Conservation (phyloP, 1,140 invertebrate species). For the Wasmannia auropunctata region DNA sequence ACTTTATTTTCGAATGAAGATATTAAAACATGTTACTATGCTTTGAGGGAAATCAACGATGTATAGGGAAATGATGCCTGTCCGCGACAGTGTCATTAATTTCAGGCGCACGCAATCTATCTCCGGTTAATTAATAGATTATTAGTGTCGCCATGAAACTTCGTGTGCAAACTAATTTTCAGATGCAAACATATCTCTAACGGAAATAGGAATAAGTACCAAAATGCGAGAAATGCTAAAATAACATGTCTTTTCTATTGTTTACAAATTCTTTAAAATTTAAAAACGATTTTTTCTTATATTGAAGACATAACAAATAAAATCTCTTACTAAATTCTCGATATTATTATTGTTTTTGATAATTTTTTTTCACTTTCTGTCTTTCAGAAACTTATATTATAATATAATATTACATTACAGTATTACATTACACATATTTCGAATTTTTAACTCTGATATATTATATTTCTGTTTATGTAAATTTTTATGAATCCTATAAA, state of each 20-base stretch:
- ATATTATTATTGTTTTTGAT: background rate
- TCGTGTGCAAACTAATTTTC: conserved; percentile 16
- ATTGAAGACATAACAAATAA: background rate
- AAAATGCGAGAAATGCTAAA: background rate
- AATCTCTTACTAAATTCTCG: background rate
- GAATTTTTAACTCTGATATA: background rate
- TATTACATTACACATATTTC: background rate
- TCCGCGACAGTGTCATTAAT: background rate
- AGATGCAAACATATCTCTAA: background rate
- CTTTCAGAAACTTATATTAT: background rate
- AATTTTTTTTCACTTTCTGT: background rate
- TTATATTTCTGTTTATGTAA: background rate
- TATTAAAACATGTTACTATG: background rate
- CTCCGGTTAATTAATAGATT: conserved; percentile 32
- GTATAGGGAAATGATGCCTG: background rate
- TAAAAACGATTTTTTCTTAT: background rate
- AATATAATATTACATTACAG: too few relatives aligned
- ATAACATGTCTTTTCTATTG: background rate
- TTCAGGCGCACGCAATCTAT: background rate
- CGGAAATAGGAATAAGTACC: background rate
- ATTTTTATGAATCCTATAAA: background rate
- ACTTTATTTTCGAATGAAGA: background rate
- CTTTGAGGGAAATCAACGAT: background rate
- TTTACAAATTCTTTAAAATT: background rate
- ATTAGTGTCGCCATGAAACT: background rate